Conservation (phyloP, 1,140 invertebrate species). For the Philopotamus ludificatus region DNA sequence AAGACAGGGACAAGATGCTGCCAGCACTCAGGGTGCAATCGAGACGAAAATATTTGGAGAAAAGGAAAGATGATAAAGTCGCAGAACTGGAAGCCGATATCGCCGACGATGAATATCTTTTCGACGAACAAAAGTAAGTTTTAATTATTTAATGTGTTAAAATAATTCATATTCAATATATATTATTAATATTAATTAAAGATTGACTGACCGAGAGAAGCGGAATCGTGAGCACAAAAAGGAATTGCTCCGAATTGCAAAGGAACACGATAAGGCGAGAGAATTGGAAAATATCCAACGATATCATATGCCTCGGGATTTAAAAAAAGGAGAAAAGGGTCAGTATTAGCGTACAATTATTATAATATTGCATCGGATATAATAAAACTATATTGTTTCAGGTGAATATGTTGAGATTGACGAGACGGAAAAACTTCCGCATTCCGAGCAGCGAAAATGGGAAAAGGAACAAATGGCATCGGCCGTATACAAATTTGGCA, state of each 20-base stretch:
- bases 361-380: not conserved
- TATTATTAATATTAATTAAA: slow-evolving; percentile 43
- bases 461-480: slow-evolving; percentile 95
- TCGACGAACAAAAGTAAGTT: slow-evolving; percentile 81
- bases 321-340: slow-evolving; percentile 66
- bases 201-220: slow-evolving; percentile 83
- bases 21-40: slow-evolving; percentile 89
- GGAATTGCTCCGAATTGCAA: slow-evolving; percentile 84
- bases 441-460: slow-evolving; percentile 96
- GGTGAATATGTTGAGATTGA: slow-evolving; percentile 86
- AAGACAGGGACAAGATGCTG: slow-evolving; percentile 82
- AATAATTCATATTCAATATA: not conserved
- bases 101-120: slow-evolving; percentile 94
- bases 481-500: slow-evolving; percentile 91
- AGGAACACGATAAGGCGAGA: slow-evolving; percentile 92
- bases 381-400: slow-evolving; percentile 43
- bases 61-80: slow-evolving; percentile 94
- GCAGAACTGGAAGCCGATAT: slow-evolving; percentile 94
- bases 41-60: slow-evolving; percentile 89
- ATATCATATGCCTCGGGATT: slow-evolving; percentile 89
- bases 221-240: slow-evolving; percentile 88
- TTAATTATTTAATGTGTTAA: slow-evolving; percentile 16
- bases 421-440: slow-evolving; percentile 78
- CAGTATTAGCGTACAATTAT: no score
- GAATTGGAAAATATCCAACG: slow-evolving; percentile 89